Evolutionary conservation across 2,797 vertebrate genomes (phyloP).

Genomic region (Mormyrus proboscirostris): DNA sequence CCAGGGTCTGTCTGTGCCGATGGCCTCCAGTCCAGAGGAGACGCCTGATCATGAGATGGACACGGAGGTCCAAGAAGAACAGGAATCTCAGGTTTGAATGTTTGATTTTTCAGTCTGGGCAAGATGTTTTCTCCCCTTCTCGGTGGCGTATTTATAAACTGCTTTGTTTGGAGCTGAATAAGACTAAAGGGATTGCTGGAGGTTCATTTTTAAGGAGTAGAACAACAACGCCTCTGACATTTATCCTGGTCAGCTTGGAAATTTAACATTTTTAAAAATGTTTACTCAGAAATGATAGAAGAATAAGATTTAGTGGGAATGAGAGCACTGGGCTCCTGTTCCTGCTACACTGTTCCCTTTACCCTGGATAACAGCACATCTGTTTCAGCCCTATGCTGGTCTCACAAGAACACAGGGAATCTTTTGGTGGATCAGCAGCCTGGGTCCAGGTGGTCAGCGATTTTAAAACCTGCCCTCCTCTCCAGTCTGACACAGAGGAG

Average conservation of each 20-base stretch:
- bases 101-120: neutral
- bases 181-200: neutral
- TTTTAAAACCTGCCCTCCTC: neutral
- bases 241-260: neutral
- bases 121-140: neutral
- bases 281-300: neutral
- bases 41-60: constrained; percentile 34
- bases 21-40: constrained; percentile 28
- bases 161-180: neutral
- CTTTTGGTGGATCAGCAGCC: neutral
- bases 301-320: neutral
- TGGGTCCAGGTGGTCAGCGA: neutral
- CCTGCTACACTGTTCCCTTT: neutral
- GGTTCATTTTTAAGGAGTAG: neutral
- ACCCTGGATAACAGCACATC: neutral
- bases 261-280: neutral
- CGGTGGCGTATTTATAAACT: neutral
- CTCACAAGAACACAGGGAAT: neutral
- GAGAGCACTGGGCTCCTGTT: neutral
- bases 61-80: constrained; percentile 35
- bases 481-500: constrained; percentile 73
- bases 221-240: neutral
- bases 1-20: constrained; percentile 33
- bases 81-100: constrained; percentile 43
- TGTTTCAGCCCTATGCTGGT: neutral